A percentile compares a stretch with the other conserved stretches of the same genome.
These are phyloP conservation scores for Dryoscopus gambensis DNA, from an alignment of 2,113 vertebrate species.

Conservation along the genomic window DNA sequence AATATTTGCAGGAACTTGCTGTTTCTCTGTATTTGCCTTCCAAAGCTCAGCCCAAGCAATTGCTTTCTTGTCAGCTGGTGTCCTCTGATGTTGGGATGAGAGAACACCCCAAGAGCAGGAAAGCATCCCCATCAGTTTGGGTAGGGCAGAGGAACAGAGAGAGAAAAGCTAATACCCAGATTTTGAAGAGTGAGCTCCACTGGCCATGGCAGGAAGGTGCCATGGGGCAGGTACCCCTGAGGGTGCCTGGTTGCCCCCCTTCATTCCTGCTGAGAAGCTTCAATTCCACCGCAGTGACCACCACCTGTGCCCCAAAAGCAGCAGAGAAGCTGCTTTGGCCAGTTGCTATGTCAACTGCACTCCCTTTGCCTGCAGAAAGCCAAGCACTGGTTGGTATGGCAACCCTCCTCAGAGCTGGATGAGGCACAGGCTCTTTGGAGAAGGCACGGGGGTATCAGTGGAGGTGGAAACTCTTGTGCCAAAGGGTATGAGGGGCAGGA, in stretches of 20 bases:
- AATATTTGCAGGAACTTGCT: not conserved
- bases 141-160: not conserved
- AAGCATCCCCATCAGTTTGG: not conserved
- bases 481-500: not conserved
- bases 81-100: not conserved
- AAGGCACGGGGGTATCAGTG: not conserved
- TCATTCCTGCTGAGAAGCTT: not conserved
- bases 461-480: not conserved
- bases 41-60: not conserved
- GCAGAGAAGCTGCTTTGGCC: not conserved
- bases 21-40: rapidly evolving
- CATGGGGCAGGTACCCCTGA: rapidly evolving
- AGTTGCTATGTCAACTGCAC: conserved; percentile 54
- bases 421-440: not conserved
- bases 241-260: not conserved
- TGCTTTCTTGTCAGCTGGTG: not conserved
- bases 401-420: not conserved
- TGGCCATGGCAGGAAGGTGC: not conserved
- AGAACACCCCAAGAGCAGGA: not conserved
- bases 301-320: not conserved
- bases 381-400: conserved; percentile 27
- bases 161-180: not conserved
- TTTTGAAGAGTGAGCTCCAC: not conserved
- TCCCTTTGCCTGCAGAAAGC: not conserved
- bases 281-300: not conserved